Conservation (phyloP, 2,113 vertebrate species). For the Hemiscyllium ocellatum region DNA sequence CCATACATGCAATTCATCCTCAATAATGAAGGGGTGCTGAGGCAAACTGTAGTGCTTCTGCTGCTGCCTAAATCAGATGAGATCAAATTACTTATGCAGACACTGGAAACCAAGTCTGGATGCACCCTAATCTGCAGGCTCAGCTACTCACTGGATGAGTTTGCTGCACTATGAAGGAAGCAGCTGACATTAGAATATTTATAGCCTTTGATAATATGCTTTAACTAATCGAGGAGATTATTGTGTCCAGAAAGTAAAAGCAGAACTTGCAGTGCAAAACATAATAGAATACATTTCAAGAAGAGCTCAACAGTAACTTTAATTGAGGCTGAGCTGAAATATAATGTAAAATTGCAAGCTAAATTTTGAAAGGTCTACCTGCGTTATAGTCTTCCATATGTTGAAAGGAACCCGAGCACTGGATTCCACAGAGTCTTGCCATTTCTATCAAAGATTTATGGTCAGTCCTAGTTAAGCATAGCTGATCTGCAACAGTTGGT, state of each 20-base stretch:
- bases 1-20: not conserved
- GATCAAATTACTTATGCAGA: not conserved
- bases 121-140: not conserved
- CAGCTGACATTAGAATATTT: slow-evolving; percentile 15
- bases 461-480: not conserved
- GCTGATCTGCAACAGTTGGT: slow-evolving; percentile 24
- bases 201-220: not conserved
- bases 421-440: not conserved
- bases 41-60: not conserved
- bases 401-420: not conserved
- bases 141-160: not conserved
- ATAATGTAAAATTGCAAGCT: not conserved
- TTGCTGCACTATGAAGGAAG: not conserved
- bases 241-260: not conserved
- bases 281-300: not conserved
- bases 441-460: slow-evolving; percentile 3
- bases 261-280: not conserved
- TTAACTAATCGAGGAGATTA: not conserved
- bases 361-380: not conserved
- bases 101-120: not conserved
- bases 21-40: not conserved
- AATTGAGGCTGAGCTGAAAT: not conserved
- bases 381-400: not conserved
- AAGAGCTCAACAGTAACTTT: not conserved
- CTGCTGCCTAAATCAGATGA: not conserved